Evolutionary conservation across 2,888 invertebrate species (phyloP), one percentile per base, ranked within the genome.

Genomic region (Melipona beecheii): DNA sequence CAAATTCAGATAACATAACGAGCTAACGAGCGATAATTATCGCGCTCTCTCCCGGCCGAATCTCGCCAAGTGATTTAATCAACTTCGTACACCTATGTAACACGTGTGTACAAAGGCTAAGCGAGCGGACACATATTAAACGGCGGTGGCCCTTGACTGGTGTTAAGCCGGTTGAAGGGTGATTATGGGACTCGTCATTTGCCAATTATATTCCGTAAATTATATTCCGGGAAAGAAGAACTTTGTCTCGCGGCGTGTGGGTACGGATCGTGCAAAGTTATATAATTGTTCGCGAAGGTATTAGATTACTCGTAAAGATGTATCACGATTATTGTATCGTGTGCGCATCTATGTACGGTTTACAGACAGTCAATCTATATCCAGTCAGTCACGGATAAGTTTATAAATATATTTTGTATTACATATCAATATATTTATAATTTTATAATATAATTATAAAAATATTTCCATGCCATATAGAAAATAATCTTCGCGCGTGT

Each of bases 21-120:
- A 90, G 90, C 91, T 92, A 92, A 90, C 91, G 89, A 90, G 91
- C 89, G 90, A 91, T 92, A 92, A 93, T 92, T 92, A 92, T 92
- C 91, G 87, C 88, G 86, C 88, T 88, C 90, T 54, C 54, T 88
- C 87, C 84, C 83, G 83, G 83, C 87, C 87, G 78, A 86, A 86
- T 90, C 86, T 87, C 87, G 68, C 85, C 86, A 84, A 90, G 90
- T 90, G 90, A 93, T 93, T 92, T 88, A 92, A 93, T 93, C 91
- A 91, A 88, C 87, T 87, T 85, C 72, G 78, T 77, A 78, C 83
- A 81, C 65, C 68, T 58, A 70, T 15, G 15, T 65, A 68, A 74
- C 66, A 62, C 75, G 70, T 43, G 62, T 76, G 50, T 72, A 74
- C 75, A 64, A 31, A 36, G 43, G 43, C 60, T 56, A 71, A 68